Evolutionary conservation across 2,888 invertebrate genomes (phyloP).

Genomic region (Rotaria macrura): DNA sequence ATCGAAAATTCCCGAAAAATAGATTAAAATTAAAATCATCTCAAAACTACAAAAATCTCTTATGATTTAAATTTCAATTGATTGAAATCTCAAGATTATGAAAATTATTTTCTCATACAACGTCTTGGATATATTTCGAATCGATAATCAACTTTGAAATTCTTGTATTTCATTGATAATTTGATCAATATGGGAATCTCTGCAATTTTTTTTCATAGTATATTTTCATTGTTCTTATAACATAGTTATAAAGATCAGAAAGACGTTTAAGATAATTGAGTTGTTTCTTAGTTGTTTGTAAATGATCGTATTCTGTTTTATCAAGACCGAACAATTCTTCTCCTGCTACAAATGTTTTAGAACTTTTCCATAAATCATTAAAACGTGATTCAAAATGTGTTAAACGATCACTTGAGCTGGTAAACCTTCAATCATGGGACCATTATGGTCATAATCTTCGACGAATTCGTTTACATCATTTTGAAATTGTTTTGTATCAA

Average conservation of each 20-base stretch:
- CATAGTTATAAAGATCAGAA: neutral
- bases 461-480: neutral
- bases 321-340: slow-evolving; percentile 84
- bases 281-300: slow-evolving; percentile 9
- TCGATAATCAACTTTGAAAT: neutral
- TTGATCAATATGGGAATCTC: neutral
- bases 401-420: slow-evolving; percentile 78
- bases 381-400: slow-evolving; percentile 68
- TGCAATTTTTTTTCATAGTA: slow-evolving; percentile 6
- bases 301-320: neutral
- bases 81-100: too few relatives aligned
- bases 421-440: slow-evolving; percentile 83
- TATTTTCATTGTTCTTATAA: neutral
- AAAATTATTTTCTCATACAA: too few relatives aligned
- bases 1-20: too few relatives aligned
- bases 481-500: neutral
- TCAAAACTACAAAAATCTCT: too few relatives aligned
- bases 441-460: slow-evolving; percentile 43
- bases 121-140: too few relatives aligned
- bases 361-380: slow-evolving; percentile 86
- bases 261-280: neutral
- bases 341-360: slow-evolving; percentile 82
- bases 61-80: too few relatives aligned
- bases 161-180: neutral
- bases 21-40: too few relatives aligned